Evolutionary conservation across 2,113 vertebrate species (phyloP), one percentile per base, ranked within the genome.

Genomic region (Epinephelus lanceolatus): DNA sequence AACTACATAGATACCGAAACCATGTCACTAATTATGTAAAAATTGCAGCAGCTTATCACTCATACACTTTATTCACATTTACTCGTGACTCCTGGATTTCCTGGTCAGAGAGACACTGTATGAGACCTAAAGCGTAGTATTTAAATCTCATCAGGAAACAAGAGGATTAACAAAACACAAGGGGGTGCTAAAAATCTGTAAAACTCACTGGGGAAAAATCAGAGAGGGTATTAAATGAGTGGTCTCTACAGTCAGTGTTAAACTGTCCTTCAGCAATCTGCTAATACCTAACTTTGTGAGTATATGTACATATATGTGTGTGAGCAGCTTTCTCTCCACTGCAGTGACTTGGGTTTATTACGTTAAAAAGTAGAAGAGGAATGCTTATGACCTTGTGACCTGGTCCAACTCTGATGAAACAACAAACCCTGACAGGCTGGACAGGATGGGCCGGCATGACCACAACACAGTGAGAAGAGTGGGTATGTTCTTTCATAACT

Each of bases 401-500:
- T 66, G 30, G 47, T 65, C 7, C 3, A 4, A 33, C 37, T 40
- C 25, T 47, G 18, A n/a, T 23, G 8, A 73, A 79, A 73, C 61
- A 76, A 56, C 69, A 76, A 49, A 30, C 14, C 75, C 47, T 2
- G 49, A 80, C 68, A 66, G 60, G 69, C 84, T 69, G 71, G 55
- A 80, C 80, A 83, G 75, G 80, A 27, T 3, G 27, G 69, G 51
- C 70, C 74, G 78, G 49, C 42, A 55, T 42, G 67, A 45, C n/a
- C 47, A 42, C n/a, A 59, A 52, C 76, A 72, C 61, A 76, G 66
- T 80, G 79, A 70, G 30, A 74, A 51, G 52, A 70, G 23, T 67
- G 63, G 68, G 61, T 61, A 78, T 83, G 75, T 86, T 76, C 33
- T 42, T 14, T 71, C 40, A 45, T 25, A 18, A 5, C 40, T 40